phyloP scores from a whole-genome alignment of 2,113 vertebrate genomes.

The Pseudopipra pipra region DNA sequence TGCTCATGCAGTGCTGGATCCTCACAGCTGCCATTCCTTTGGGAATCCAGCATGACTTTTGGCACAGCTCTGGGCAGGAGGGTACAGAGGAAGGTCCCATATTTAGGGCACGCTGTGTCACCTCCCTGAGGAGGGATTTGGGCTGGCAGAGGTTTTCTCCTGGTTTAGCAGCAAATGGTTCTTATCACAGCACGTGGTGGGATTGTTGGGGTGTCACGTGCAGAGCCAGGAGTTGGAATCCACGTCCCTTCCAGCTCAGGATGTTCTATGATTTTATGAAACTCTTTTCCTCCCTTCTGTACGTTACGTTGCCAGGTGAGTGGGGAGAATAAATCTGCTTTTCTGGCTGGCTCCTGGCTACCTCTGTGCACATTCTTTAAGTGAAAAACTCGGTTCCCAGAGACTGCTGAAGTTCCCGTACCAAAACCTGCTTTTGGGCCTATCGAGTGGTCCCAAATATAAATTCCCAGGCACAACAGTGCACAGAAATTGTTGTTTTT shows the following conservation, averaged over 20 bases:
- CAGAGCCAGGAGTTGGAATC: neutral
- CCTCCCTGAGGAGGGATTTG: neutral
- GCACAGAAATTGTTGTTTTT: neutral
- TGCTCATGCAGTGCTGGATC: neutral
- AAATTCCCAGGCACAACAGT: neutral
- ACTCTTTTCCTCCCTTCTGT: neutral
- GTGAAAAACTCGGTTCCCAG: neutral
- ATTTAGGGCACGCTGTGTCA: fast-evolving
- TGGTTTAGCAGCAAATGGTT: neutral
- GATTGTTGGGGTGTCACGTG: neutral
- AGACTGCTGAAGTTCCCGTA: neutral
- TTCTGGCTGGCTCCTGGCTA: neutral
- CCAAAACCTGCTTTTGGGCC: neutral
- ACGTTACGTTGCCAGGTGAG: fast-evolving
- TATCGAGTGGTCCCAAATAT: neutral
- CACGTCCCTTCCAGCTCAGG: neutral
- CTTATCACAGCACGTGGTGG: neutral
- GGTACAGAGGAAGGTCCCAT: neutral
- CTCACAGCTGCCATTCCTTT: neutral
- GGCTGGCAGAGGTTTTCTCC: neutral
- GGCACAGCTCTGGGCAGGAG: neutral
- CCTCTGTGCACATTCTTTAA: neutral
- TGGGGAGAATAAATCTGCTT: neutral
- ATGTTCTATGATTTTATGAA: fast-evolving
- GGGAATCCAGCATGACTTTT: neutral